phyloP scores from a whole-genome alignment of 1,140 invertebrate species.

The Andricus grossulariae region DNA sequence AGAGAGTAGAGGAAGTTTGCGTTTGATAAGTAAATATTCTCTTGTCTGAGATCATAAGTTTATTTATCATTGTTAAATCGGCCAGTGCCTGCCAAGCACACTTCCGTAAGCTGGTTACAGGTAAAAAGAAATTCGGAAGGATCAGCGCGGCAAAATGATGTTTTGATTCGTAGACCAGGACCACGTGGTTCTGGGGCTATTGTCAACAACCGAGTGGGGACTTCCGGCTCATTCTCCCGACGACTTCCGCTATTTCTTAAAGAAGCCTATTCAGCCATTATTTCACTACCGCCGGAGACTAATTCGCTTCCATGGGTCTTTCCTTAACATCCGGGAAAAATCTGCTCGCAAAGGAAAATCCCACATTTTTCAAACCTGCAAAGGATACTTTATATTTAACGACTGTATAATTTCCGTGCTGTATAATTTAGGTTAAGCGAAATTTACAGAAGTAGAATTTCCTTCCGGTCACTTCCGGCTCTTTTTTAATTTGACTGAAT shows the following conservation, averaged over 20 bases:
- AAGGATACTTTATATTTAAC: not conserved
- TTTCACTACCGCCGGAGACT: constrained; percentile 64
- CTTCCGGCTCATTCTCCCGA: constrained; percentile 68
- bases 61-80: constrained; percentile 14
- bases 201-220: constrained; percentile 66
- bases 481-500: not conserved
- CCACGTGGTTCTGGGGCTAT: constrained; percentile 61
- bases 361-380: constrained; percentile 39
- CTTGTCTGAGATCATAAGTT: not conserved
- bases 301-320: constrained; percentile 58
- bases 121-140: constrained; percentile 64
- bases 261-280: constrained; percentile 69
- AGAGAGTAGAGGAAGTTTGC: constrained; percentile 9
- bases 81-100: not conserved
- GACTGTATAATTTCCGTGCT: constrained; percentile 16
- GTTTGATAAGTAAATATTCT: constrained; percentile 10
- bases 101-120: constrained; percentile 47
- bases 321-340: constrained; percentile 46
- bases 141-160: constrained; percentile 62
- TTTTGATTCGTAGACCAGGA: constrained; percentile 65
- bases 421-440: not conserved
- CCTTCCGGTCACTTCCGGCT: constrained; percentile 1
- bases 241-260: constrained; percentile 70
- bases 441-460: not conserved
- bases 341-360: constrained; percentile 47